A percentile compares a stretch with the other conserved stretches of the same genome.
Evolutionary conservation across 2,797 vertebrate genomes (phyloP).

Genomic region (Pangasius krempfi): DNA sequence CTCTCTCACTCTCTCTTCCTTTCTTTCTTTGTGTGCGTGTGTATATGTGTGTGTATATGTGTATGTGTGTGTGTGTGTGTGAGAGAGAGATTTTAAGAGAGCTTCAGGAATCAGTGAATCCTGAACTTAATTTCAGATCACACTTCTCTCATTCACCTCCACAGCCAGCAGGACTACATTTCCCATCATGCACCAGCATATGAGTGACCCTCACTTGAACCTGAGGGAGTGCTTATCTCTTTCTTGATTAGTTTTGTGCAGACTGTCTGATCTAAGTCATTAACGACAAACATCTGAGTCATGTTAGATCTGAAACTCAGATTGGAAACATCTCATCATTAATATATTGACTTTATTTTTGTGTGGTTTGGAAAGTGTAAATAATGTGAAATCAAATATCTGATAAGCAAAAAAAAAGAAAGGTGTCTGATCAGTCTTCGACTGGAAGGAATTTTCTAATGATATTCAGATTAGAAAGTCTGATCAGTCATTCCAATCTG

Average conservation of each 20-base stretch:
- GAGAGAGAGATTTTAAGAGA: background rate
- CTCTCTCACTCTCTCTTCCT: background rate
- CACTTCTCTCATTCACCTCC: background rate
- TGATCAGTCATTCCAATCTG: background rate
- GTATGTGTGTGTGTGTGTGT: background rate
- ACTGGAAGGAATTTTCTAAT: background rate
- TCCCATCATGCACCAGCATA: slow-evolving; percentile 34
- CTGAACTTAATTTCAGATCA: background rate
- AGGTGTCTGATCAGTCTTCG: background rate
- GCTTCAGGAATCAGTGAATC: background rate
- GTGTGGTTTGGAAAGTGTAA: background rate
- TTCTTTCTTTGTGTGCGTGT: background rate
- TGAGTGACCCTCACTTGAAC: slow-evolving; percentile 29
- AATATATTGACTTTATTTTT: background rate
- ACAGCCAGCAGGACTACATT: slow-evolving; percentile 34
- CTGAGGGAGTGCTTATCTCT: slow-evolving; percentile 17
- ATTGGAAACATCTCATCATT: background rate
- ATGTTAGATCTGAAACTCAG: background rate
- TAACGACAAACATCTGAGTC: background rate
- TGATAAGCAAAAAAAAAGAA: background rate
- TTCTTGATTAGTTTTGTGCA: slow-evolving; percentile 25
- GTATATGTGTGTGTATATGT: background rate
- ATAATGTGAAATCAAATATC: background rate
- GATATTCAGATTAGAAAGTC: background rate
- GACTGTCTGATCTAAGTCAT: slow-evolving; percentile 17